phyloP scores from a whole-genome alignment of 2,113 vertebrate species.

The Aleadryas rufinucha region DNA sequence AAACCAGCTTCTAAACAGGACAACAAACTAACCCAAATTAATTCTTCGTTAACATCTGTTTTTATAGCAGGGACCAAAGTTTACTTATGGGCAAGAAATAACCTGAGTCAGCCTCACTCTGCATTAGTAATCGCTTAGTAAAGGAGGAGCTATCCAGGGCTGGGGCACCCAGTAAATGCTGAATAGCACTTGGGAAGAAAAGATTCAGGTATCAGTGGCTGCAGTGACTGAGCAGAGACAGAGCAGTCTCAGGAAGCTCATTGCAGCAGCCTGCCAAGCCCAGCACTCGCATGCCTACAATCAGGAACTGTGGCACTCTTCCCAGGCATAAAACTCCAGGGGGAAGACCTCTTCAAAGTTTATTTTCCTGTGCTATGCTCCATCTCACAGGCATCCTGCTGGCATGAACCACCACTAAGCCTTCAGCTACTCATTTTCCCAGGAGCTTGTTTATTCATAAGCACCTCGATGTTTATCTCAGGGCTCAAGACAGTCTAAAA shows the following conservation, averaged over 20 bases:
- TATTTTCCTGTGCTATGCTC: not conserved
- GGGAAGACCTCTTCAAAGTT: not conserved
- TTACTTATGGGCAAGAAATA: not conserved
- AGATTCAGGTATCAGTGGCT: not conserved
- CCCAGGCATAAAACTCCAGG: not conserved
- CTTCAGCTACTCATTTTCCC: not conserved
- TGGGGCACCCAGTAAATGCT: not conserved
- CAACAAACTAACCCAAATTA: not conserved
- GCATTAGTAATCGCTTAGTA: not conserved
- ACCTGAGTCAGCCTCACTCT: not conserved
- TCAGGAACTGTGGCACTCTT: not conserved
- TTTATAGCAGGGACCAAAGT: not conserved
- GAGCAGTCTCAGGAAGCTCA: not conserved
- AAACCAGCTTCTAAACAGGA: not conserved
- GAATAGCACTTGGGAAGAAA: not conserved
- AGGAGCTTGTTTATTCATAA: not conserved
- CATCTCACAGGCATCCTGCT: not conserved
- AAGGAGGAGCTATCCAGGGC: not conserved
- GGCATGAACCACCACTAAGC: not conserved
- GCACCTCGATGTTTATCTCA: not conserved
- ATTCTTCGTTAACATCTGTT: not conserved
- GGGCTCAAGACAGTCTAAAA: not conserved
- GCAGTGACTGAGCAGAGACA: not conserved
- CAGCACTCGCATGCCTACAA: rapidly evolving
- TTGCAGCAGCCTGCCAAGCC: not conserved